Percentiles rank a stretch among this genome's conserved stretches.
phyloP scores from a whole-genome alignment of 2,113 vertebrate genomes.

The Ammodytes dubius region DNA sequence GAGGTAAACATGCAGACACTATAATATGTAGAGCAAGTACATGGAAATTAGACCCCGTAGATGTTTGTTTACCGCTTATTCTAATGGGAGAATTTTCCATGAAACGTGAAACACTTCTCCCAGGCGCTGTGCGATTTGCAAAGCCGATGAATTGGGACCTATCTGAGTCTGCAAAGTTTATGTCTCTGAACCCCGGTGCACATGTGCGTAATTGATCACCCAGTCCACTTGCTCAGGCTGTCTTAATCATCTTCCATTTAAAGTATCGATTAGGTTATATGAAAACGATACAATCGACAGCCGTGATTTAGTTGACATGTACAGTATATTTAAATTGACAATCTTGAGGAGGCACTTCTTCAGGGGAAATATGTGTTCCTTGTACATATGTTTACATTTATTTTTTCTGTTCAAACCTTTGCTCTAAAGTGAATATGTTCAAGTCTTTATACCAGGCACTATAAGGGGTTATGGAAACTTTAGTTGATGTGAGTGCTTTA shows the following conservation, averaged over 20 bases:
- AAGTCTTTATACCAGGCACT: too few relatives aligned
- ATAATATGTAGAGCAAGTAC: not conserved
- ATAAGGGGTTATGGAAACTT: too few relatives aligned
- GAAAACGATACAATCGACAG: slow-evolving; percentile 14
- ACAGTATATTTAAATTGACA: not conserved
- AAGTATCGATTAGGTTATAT: slow-evolving; percentile 44
- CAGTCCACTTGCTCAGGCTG: not conserved
- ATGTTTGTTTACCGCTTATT: slow-evolving; percentile 24
- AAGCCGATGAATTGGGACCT: not conserved
- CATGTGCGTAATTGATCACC: slow-evolving; percentile 28
- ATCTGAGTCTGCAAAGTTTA: not conserved
- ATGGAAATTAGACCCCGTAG: not conserved
- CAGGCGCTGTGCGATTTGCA: not conserved
- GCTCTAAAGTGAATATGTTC: not conserved
- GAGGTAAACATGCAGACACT: slow-evolving; percentile 35
- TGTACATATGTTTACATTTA: not conserved
- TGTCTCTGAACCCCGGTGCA: not conserved
- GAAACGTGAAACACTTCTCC: slow-evolving; percentile 1
- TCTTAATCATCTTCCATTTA: slow-evolving; percentile 60
- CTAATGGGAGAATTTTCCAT: not conserved
- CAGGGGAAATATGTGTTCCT: not conserved
- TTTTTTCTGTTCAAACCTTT: not conserved
- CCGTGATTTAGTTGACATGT: slow-evolving; percentile 14
- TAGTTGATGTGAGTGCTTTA: too few relatives aligned
- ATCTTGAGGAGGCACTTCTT: slow-evolving; percentile 1